Evolutionary conservation across 2,113 vertebrate genomes (phyloP), one percentile per base, ranked within the genome.

Genomic region (Phyllostomus hastatus): DNA sequence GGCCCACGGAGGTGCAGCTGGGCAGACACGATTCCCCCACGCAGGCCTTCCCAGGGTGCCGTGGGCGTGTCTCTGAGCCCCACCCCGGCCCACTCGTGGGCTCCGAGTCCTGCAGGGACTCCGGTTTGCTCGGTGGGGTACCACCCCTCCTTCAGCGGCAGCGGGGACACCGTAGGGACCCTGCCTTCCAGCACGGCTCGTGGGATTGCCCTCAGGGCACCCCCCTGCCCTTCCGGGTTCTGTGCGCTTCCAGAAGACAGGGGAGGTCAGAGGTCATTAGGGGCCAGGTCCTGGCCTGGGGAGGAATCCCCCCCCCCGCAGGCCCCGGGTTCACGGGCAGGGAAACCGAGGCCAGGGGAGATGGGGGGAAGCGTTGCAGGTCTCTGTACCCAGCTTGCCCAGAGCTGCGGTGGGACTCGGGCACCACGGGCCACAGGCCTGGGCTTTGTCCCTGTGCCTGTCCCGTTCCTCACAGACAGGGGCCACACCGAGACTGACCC

Each of bases 21-120:
- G 64, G 76, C 24, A 22, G 35, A 54, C 54, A 7, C 0, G 2
- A 48, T 26, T 35, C 76, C 57, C 31, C n/a, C 20, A 17, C 1
- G 1, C 22, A 9, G 59, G 52, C 19, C 48, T 76, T 66, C 52
- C 67, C n/a, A 0, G 24, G 50, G 26, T 16, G 1, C 7, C 3
- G 1, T 1, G 10, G 48, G 33, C 1, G 20, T 7, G 46, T 38
- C 50, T 59, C 2, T 0, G 0, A 1, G 19, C 4, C 41, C 48
- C 15, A 4, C 9, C 26, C 12, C 4, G 0, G 1, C 1, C 61
- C 10, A 0, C 1, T 11, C 28, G 33, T 41, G 10, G 19, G 69
- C 70, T 57, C 38, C 0, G 4, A 35, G 64, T 48, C 75, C 57
- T 0, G 24, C 41, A 54, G 87, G 50, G n/a, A 6, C 8, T 43